These are phyloP conservation scores for Resseliella maxima DNA, from an alignment of 2,888 invertebrate genomes.

Conservation along the genomic window DNA sequence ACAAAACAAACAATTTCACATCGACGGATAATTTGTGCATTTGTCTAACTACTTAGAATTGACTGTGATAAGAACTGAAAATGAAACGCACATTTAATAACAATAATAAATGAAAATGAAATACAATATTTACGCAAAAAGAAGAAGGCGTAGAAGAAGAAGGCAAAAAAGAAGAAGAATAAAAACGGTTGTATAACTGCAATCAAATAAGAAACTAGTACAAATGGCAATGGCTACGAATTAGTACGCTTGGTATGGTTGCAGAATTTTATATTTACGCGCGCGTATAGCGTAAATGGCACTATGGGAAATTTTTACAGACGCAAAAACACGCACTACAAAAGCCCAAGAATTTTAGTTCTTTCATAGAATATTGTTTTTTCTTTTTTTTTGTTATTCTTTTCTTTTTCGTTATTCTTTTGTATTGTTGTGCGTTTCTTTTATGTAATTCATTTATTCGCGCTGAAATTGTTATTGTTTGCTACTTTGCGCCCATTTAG, in stretches of 20 bases:
- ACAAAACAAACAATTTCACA: not conserved
- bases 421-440: not conserved
- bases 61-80: not conserved
- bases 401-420: not conserved
- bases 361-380: no score
- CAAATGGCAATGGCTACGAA: not conserved
- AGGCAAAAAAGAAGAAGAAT: not conserved
- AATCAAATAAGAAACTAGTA: slow-evolving; percentile 1
- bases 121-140: not conserved
- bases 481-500: not conserved
- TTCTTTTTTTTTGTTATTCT: not conserved
- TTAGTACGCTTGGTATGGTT: not conserved
- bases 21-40: not conserved
- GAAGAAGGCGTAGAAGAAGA: not conserved
- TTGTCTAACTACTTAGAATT: not conserved
- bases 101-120: not conserved
- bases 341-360: no score
- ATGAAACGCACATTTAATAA: slow-evolving; percentile 6
- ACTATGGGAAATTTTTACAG: slow-evolving; percentile 2
- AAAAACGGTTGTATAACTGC: no score
- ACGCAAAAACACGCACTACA: not conserved
- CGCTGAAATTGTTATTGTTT: not conserved
- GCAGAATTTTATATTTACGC: not conserved
- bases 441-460: not conserved
- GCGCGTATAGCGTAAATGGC: not conserved